Percentiles rank a stretch among this genome's conserved stretches.
phyloP scores from a whole-genome alignment of 2,797 vertebrate genomes.

The Bufotes viridis region DNA sequence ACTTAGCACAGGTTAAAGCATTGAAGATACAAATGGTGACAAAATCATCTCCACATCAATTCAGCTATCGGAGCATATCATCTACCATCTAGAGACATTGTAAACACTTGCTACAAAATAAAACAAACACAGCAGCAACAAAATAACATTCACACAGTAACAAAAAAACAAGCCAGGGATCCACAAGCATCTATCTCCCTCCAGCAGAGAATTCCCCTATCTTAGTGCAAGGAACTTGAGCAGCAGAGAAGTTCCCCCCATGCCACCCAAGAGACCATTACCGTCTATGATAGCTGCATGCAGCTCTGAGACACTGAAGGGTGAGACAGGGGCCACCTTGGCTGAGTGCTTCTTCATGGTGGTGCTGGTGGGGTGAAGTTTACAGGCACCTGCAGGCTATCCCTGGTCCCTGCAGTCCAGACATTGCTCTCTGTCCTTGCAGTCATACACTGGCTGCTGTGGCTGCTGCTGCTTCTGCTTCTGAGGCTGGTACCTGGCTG shows the following conservation, averaged over 20 bases:
- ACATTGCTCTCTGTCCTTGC: constrained; percentile 65
- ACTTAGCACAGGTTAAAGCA: background rate
- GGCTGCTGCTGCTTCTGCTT: background rate
- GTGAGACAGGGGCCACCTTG: constrained; percentile 65
- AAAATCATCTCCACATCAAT: background rate
- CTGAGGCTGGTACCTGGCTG: constrained; percentile 65
- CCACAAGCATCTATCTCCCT: constrained; percentile 4
- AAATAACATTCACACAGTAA: background rate
- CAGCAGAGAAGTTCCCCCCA: constrained; percentile 20
- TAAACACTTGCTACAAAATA: background rate
- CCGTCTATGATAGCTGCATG: constrained; percentile 62
- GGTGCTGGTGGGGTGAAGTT: constrained; percentile 26
- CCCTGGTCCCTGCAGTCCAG: constrained; percentile 48
- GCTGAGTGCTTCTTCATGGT: constrained; percentile 72
- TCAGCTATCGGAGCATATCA: background rate
- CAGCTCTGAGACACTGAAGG: constrained; percentile 63
- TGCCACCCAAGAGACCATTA: constrained; percentile 32
- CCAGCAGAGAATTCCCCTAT: background rate
- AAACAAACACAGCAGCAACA: background rate
- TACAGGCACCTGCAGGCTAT: constrained; percentile 45
- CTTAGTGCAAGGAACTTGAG: constrained; percentile 24
- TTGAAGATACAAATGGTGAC: background rate
- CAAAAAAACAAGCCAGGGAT: too few relatives aligned
- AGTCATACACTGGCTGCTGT: constrained; percentile 23
- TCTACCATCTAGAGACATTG: too few relatives aligned